These are phyloP conservation scores for Callimico goeldii DNA, from an alignment of 2,797 vertebrate genomes.

Conservation along the genomic window DNA sequence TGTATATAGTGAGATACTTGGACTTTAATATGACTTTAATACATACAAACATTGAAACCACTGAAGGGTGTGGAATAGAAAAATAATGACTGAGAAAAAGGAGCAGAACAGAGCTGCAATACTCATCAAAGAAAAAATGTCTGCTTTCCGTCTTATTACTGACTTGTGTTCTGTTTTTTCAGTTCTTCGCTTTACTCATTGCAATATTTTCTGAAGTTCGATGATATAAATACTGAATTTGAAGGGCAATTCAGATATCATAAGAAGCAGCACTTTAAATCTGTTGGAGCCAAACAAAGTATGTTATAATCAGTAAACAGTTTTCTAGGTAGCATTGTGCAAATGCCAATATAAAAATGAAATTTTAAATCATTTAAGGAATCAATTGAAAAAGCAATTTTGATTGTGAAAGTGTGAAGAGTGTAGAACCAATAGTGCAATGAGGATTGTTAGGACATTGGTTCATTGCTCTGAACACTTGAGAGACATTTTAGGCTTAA, in stretches of 20 bases:
- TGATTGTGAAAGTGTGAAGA: not conserved
- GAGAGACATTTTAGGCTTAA: not conserved
- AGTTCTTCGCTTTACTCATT: not conserved
- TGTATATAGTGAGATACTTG: not conserved
- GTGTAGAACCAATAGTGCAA: not conserved
- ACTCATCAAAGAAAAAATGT: not conserved
- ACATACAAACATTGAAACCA: not conserved
- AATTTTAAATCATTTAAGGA: not conserved
- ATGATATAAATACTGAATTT: slow-evolving; percentile 13
- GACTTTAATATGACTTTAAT: not conserved
- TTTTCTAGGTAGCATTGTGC: not conserved
- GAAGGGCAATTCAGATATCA: not conserved
- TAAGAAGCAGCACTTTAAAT: not conserved
- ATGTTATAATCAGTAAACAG: not conserved
- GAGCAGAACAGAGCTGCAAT: not conserved
- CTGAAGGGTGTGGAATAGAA: not conserved
- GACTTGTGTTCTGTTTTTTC: not conserved
- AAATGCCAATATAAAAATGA: not conserved
- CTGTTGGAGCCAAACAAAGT: not conserved
- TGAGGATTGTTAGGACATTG: not conserved
- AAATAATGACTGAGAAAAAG: not conserved
- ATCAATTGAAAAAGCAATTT: slow-evolving; percentile 9
- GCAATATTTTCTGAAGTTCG: not conserved
- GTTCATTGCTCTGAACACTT: not conserved
- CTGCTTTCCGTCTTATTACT: not conserved